phyloP scores from a whole-genome alignment of 2,888 invertebrate species.

The Himalopsyche japonica region DNA sequence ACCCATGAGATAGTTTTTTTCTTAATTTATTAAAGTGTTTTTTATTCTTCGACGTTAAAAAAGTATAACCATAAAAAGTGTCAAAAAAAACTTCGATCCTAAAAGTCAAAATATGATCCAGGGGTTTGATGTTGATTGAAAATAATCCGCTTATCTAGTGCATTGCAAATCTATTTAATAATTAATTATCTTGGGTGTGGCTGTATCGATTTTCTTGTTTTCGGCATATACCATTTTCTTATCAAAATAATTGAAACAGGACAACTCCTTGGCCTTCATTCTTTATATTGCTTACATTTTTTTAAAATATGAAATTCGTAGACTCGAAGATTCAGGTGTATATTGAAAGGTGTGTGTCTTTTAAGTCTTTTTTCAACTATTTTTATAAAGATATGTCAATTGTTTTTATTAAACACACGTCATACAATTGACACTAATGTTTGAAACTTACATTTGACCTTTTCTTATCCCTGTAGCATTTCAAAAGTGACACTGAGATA shows the following conservation, averaged over 20 bases:
- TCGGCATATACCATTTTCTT: conserved; percentile 7
- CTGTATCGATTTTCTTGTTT: conserved; percentile 61
- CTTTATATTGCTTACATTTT: background rate
- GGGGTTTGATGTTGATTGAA: background rate
- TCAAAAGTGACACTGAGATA: too few relatives aligned
- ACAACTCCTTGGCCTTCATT: background rate
- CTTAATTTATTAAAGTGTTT: conserved; percentile 50
- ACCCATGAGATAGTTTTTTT: background rate
- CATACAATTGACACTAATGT: too few relatives aligned
- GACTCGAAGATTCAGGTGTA: too few relatives aligned
- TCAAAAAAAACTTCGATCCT: conserved; percentile 43
- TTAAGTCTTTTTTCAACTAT: too few relatives aligned
- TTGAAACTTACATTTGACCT: too few relatives aligned
- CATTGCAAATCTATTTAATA: conserved; percentile 41
- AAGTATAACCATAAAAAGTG: conserved; percentile 58
- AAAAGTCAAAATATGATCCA: conserved; percentile 11
- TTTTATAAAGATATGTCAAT: too few relatives aligned
- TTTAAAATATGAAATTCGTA: too few relatives aligned
- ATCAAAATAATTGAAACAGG: background rate
- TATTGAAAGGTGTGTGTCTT: too few relatives aligned
- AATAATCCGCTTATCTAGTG: background rate
- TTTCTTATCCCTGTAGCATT: too few relatives aligned
- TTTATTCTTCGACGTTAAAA: conserved; percentile 55
- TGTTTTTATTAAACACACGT: too few relatives aligned
- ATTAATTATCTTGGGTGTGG: conserved; percentile 62